Percentiles rank a stretch among this genome's conserved stretches.
Evolutionary conservation across 2,113 vertebrate species (phyloP).

Genomic region (Myotis davidii): DNA sequence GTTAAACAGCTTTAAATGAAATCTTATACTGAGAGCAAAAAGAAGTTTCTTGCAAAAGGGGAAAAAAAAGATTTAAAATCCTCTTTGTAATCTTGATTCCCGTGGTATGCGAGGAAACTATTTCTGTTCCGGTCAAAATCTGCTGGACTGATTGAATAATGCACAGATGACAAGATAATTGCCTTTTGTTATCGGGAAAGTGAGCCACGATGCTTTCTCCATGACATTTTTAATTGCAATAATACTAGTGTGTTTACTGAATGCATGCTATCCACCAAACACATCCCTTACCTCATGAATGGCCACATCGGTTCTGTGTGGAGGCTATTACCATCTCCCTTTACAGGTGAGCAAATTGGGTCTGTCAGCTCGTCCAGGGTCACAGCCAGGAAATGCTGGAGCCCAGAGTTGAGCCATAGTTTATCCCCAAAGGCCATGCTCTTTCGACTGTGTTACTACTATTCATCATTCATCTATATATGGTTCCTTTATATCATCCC

Average conservation of each 20-base stretch:
- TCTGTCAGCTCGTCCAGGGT: neutral
- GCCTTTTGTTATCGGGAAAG: conserved; percentile 29
- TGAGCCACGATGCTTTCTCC: neutral
- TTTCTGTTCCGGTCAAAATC: conserved; percentile 21
- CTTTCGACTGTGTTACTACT: neutral
- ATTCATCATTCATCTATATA: neutral
- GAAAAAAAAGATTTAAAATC: conserved; percentile 11
- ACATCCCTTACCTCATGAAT: neutral
- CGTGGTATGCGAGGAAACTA: neutral
- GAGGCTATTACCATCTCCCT: neutral
- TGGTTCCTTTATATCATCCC: neutral
- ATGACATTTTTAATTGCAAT: neutral
- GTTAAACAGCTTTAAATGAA: conserved; percentile 73
- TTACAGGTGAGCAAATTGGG: neutral
- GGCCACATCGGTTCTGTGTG: neutral
- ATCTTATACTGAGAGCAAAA: conserved; percentile 58
- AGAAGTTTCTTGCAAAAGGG: conserved; percentile 32
- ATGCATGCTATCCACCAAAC: neutral
- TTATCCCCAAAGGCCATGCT: neutral
- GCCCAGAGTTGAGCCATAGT: neutral
- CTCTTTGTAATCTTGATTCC: conserved; percentile 37
- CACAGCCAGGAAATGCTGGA: neutral
- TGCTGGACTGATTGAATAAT: conserved; percentile 27
- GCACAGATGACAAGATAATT: neutral
- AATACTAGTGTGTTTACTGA: neutral